These are phyloP conservation scores for Strix aluco DNA, from an alignment of 2,113 vertebrate species.

Conservation along the genomic window DNA sequence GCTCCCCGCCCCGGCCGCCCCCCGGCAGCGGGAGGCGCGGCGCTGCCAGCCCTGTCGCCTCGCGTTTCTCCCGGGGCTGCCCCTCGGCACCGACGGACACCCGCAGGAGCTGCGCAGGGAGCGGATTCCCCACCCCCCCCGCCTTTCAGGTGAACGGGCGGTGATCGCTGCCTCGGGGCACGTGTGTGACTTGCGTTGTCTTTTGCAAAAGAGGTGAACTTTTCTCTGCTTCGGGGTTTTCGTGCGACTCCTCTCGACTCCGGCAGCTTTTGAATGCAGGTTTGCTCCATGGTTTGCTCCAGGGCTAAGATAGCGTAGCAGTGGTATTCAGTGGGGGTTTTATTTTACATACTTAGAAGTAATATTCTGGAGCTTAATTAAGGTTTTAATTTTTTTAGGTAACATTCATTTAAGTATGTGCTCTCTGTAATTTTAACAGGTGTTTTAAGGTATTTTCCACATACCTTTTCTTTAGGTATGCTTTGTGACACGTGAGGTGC, in stretches of 20 bases:
- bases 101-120: background rate
- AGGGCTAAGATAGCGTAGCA: background rate
- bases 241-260: background rate
- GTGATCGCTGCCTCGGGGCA: background rate
- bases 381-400: background rate
- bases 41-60: background rate
- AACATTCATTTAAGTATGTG: background rate
- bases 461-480: background rate
- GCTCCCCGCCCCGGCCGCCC: background rate
- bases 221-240: background rate
- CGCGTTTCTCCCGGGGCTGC: no score
- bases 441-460: background rate
- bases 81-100: background rate
- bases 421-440: background rate
- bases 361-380: background rate
- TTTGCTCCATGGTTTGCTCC: background rate
- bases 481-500: background rate
- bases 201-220: background rate
- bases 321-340: background rate
- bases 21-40: background rate
- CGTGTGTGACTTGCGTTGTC: background rate
- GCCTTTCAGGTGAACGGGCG: background rate
- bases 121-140: background rate
- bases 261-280: background rate
- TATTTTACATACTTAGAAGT: background rate